Percentiles rank a stretch among this genome's conserved stretches.
Evolutionary conservation across 2,797 vertebrate species (phyloP).

Genomic region (Ciconia nigra): DNA sequence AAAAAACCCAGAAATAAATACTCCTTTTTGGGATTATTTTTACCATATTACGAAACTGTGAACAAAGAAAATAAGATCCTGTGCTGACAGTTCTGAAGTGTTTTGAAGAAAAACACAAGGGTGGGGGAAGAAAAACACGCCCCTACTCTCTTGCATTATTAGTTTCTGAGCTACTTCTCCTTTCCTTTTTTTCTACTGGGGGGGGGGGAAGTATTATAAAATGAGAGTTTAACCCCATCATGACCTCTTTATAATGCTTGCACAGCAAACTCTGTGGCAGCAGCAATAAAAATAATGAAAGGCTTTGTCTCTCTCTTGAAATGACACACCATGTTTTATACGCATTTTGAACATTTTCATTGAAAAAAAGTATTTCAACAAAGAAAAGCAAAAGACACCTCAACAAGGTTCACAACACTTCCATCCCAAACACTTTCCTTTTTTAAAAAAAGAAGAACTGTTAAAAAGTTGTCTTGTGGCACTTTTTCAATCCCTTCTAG

Average conservation of each 20-base stretch:
- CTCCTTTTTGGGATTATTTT: background rate
- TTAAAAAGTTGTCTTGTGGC: background rate
- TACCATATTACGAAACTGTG: background rate
- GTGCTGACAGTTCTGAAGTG: background rate
- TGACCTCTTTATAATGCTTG: background rate
- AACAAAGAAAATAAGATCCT: background rate
- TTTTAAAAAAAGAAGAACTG: background rate
- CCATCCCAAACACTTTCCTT: rapidly evolving
- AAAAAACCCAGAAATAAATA: background rate
- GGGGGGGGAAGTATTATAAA: background rate
- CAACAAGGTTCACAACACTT: background rate
- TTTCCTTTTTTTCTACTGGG: background rate
- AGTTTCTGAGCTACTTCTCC: background rate
- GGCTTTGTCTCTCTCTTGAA: background rate
- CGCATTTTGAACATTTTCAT: background rate
- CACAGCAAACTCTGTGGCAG: background rate
- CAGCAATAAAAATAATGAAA: slow-evolving; percentile 37
- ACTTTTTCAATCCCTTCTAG: background rate
- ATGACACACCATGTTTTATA: background rate
- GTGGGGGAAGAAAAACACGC: rapidly evolving
- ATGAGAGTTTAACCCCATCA: background rate
- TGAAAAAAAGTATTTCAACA: background rate
- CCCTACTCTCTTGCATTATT: background rate
- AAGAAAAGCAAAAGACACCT: background rate
- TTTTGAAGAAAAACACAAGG: background rate